Base-by-base conservation (phyloP, 1,140 invertebrate genomes). In the Tetramorium parvispinum region DNA sequence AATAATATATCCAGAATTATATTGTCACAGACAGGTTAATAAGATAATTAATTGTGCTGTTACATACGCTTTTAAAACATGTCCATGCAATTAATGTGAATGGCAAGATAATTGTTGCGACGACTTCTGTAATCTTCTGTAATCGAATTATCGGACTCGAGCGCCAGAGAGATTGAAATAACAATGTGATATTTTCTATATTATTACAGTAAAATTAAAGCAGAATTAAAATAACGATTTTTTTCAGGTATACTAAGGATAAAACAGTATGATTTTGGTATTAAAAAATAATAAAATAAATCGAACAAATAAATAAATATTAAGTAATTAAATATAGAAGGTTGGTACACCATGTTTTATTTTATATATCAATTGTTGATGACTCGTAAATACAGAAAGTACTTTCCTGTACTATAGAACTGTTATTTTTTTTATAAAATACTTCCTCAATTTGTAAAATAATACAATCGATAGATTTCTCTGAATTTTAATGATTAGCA, bases 51-150 rank as follows among this genome's bases (percentile, higher is more conserved):
- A 82, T 73, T 82, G 24, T 2, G 13, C 37, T 2, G 37, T 21
- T 27, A 16, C 40, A 49, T 46, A 49, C 11, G 11, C 27, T 43
- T 46, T 73, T 57, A 59, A 73, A 82, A 43, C 32, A 18, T n/a
- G 16, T 43, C 37, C 13, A 57, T 8, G 40, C 18, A 75, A 73
- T 73, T 32, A 73, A 71, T 10, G 24, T 73, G 40, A 82, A 16
- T 82, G 79, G 40, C 79, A 75, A 83, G 53, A 24, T 83, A 83
- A 73, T 83, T 83, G 43, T 59, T 70, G 43, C 27, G 53, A 57
- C 24, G 53, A 73, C 40, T 61, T 73, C 3, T 75, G 7, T 59
- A 75, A 83, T 83, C 68, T 83, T 75, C 53, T 73, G 24, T 21
- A 49, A 49, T 49, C 55, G 79, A 53, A 75, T 73, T 83, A 83